A percentile compares a stretch with the other conserved stretches of the same genome.
Evolutionary conservation across 53 echinoderm and acorn worm species (phyloP).

Genomic region (Luidia sarsii): DNA sequence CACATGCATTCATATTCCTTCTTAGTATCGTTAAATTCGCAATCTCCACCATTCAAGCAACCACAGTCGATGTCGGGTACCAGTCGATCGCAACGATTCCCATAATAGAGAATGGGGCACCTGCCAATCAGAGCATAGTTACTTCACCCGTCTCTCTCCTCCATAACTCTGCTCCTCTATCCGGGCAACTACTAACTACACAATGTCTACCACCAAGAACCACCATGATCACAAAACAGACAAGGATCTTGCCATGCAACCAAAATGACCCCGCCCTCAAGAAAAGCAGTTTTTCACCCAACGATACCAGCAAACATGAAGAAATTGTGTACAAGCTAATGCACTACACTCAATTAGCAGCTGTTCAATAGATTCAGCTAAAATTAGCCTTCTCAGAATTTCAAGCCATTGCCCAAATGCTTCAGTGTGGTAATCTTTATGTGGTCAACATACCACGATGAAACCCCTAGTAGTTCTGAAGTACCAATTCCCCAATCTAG

Average conservation of each 20-base stretch:
- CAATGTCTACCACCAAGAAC: conserved; percentile 25
- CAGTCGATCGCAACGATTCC: conserved; percentile 49
- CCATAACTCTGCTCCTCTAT: background rate
- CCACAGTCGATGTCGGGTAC: conserved; percentile 55
- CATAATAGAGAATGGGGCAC: conserved; percentile 62
- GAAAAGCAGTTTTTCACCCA: conserved; percentile 4
- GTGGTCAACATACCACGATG: no score
- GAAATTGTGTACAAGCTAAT: background rate
- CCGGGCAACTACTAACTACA: conserved; percentile 22
- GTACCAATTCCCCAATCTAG: no score
- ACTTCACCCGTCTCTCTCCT: conserved; percentile 9
- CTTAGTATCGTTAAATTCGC: conserved; percentile 27
- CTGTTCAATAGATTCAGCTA: no score
- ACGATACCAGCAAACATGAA: background rate
- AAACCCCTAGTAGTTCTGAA: no score
- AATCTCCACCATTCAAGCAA: conserved; percentile 50
- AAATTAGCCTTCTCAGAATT: no score
- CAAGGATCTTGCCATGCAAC: background rate
- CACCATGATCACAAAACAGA: background rate
- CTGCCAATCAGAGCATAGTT: conserved; percentile 71
- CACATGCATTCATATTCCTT: conserved; percentile 45
- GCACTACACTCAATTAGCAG: no score
- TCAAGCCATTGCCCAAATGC: no score
- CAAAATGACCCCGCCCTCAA: background rate
- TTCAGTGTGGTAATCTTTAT: no score